phyloP scores from a whole-genome alignment of 2,888 invertebrate genomes.

The Lasioglossum villosulum region DNA sequence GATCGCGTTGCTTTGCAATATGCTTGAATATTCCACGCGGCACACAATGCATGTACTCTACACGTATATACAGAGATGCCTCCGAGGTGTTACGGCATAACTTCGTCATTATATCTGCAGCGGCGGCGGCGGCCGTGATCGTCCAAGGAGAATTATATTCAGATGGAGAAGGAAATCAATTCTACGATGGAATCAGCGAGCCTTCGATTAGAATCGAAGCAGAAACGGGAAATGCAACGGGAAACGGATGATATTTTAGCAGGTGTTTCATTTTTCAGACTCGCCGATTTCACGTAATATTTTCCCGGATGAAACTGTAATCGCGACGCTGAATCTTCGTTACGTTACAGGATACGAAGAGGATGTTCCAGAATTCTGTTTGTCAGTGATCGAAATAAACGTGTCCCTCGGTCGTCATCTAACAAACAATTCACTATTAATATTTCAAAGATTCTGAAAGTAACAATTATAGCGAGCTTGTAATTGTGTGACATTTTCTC shows the following conservation, averaged over 20 bases:
- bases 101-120: slow-evolving; percentile 79
- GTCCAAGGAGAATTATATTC: slow-evolving; percentile 82
- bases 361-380: background rate
- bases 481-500: background rate
- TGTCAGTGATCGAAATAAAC: background rate
- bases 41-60: slow-evolving; percentile 59
- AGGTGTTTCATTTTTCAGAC: slow-evolving; percentile 56
- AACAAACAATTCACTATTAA: background rate
- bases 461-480: background rate
- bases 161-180: slow-evolving; percentile 83
- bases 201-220: slow-evolving; percentile 67
- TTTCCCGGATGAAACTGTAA: too few species aligned
- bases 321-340: background rate
- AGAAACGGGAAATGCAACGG: slow-evolving; percentile 59
- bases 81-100: slow-evolving; percentile 81
- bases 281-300: slow-evolving; percentile 5
- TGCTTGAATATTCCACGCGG: slow-evolving; percentile 52
- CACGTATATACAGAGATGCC: slow-evolving; percentile 69
- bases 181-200: slow-evolving; percentile 76
- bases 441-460: background rate
- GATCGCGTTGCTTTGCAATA: slow-evolving; percentile 68
- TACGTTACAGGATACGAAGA: background rate
- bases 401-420: fast-evolving
- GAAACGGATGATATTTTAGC: slow-evolving; percentile 68
- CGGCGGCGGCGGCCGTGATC: slow-evolving; percentile 77